Evolutionary conservation across 2,797 vertebrate species (phyloP).

Genomic region (Semaprochilodus insignis): DNA sequence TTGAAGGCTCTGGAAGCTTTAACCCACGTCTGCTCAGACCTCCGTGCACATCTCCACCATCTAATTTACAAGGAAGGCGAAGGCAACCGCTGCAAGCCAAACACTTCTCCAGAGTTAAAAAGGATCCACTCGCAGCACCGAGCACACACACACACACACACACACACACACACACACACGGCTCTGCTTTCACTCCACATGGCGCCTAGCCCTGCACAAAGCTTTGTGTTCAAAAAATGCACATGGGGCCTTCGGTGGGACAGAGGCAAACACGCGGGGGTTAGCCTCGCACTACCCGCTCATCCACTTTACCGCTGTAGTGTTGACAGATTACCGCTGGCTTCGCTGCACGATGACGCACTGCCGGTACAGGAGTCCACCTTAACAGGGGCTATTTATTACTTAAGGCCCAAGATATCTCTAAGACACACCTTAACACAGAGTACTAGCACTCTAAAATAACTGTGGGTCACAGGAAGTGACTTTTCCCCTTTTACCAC

Average conservation of each 20-base stretch:
- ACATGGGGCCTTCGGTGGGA: slow-evolving; percentile 61
- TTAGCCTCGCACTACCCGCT: slow-evolving; percentile 65
- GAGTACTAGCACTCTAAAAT: background rate
- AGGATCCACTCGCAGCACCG: slow-evolving; percentile 59
- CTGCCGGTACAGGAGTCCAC: slow-evolving; percentile 48
- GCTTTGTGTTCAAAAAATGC: slow-evolving; percentile 73
- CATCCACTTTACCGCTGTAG: slow-evolving; percentile 50
- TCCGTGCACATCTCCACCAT: too few relatives aligned
- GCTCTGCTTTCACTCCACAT: slow-evolving; percentile 60
- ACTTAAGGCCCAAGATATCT: background rate
- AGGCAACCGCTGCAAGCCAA: slow-evolving; percentile 28
- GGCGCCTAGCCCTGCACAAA: slow-evolving; percentile 66
- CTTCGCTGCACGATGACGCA: slow-evolving; percentile 51
- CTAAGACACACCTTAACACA: background rate
- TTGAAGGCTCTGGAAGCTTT: too few relatives aligned
- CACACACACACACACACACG: slow-evolving; percentile 46
- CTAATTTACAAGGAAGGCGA: too few relatives aligned
- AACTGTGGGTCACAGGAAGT: background rate
- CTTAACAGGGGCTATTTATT: slow-evolving; percentile 49
- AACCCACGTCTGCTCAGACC: too few relatives aligned
- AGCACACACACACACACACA: too few relatives aligned
- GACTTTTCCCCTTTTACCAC: background rate
- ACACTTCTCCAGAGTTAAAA: background rate
- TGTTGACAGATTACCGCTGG: slow-evolving; percentile 61
- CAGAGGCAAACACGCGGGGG: slow-evolving; percentile 56